Conservation (phyloP, 2,888 invertebrate genomes). For the Netelia melanura region DNA sequence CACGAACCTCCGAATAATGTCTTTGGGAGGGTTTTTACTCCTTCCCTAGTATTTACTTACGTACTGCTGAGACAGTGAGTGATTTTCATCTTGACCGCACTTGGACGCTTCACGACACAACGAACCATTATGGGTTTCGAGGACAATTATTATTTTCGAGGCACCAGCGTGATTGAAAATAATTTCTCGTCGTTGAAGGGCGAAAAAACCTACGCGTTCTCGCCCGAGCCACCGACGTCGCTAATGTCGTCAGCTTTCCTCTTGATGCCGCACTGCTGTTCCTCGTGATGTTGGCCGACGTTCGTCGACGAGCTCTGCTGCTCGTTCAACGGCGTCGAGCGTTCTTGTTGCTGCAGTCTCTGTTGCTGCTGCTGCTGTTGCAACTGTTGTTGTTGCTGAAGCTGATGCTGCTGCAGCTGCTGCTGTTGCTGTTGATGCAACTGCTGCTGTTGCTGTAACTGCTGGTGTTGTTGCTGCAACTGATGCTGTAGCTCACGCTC, state of each 20-base stretch:
- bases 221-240: constrained; percentile 76
- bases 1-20: constrained; percentile 41
- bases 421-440: constrained; percentile 75
- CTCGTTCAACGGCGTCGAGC: constrained; percentile 74
- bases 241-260: constrained; percentile 83
- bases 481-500: constrained; percentile 71
- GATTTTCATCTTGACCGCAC: constrained; percentile 81
- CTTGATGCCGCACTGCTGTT: constrained; percentile 80
- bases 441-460: constrained; percentile 75
- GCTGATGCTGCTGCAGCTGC: constrained; percentile 73
- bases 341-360: constrained; percentile 76
- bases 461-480: constrained; percentile 77
- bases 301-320: constrained; percentile 73
- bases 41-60: constrained; percentile 39
- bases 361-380: constrained; percentile 75
- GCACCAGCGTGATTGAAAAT: constrained; percentile 55
- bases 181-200: constrained; percentile 38
- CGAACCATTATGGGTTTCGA: constrained; percentile 34
- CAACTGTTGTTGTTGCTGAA: constrained; percentile 72
- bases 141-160: constrained; percentile 38
- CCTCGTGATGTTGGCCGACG: constrained; percentile 73
- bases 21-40: constrained; percentile 56
- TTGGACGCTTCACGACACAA: constrained; percentile 77
- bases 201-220: constrained; percentile 76
- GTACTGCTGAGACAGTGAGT: constrained; percentile 83